Conservation (phyloP, 2,797 vertebrate genomes). For the Sphaeramia orbicularis region DNA sequence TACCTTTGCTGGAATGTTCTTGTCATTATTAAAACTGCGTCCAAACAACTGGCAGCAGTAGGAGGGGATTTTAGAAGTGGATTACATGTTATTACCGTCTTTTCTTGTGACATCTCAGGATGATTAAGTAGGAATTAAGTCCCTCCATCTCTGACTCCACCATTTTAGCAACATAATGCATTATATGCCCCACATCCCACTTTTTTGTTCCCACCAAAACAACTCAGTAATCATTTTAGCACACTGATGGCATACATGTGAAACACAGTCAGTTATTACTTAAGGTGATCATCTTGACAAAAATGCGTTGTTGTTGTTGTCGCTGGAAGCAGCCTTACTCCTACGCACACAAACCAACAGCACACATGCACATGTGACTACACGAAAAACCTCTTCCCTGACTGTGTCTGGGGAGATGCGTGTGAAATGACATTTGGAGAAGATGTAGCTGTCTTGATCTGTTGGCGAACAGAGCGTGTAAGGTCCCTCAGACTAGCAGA, state of each 20-base stretch:
- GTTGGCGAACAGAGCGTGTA: slow-evolving; percentile 57
- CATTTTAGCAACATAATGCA: slow-evolving; percentile 37
- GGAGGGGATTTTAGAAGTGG: slow-evolving; percentile 53
- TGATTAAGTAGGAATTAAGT: slow-evolving; percentile 63
- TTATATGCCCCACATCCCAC: slow-evolving; percentile 17
- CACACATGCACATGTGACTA: slow-evolving; percentile 48
- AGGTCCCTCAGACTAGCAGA: slow-evolving; percentile 53
- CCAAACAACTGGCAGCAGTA: slow-evolving; percentile 40
- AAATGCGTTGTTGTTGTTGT: slow-evolving; percentile 16
- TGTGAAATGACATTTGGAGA: slow-evolving; percentile 73
- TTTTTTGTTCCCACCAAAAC: slow-evolving; percentile 14
- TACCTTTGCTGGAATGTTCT: slow-evolving; percentile 25
- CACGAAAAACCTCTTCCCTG: slow-evolving; percentile 66
- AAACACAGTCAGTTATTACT: slow-evolving; percentile 34
- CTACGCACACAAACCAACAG: slow-evolving; percentile 19
- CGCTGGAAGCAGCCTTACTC: slow-evolving; percentile 34
- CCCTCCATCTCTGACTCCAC: slow-evolving; percentile 35
- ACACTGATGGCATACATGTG: slow-evolving; percentile 4
- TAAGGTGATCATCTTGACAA: slow-evolving; percentile 28
- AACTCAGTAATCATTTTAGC: slow-evolving; percentile 32
- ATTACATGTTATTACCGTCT: slow-evolving; percentile 63
- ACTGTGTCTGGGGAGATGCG: slow-evolving; percentile 57
- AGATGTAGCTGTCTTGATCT: slow-evolving; percentile 68
- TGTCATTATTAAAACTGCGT: slow-evolving; percentile 36
- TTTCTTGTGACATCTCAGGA: slow-evolving; percentile 52